A percentile compares a stretch with the other conserved stretches of the same genome.
Evolutionary conservation across 1,140 invertebrate species (phyloP).

Genomic region (silkworm (Bombyx mori)): DNA sequence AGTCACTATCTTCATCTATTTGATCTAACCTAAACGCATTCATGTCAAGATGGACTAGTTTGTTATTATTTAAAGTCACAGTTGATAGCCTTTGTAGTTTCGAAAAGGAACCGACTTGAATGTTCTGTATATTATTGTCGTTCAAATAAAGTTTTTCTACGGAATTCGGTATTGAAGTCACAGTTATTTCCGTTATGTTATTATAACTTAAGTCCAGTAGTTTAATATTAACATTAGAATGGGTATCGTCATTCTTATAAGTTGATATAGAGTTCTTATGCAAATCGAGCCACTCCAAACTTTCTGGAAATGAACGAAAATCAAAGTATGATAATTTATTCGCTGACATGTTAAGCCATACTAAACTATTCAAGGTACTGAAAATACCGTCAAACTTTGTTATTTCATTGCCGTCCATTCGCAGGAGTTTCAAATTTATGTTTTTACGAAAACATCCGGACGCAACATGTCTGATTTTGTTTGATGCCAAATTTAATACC

Average conservation of each 20-base stretch:
- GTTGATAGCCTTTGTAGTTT: conserved; percentile 78
- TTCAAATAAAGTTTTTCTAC: conserved; percentile 83
- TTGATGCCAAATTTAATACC: conserved; percentile 79
- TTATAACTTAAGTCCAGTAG: conserved; percentile 84
- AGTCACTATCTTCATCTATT: conserved; percentile 75
- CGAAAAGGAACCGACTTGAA: conserved; percentile 81
- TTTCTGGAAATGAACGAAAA: conserved; percentile 77
- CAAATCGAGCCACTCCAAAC: conserved; percentile 80
- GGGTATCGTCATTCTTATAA: conserved; percentile 52
- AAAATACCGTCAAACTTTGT: conserved; percentile 78
- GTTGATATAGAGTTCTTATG: conserved; percentile 76
- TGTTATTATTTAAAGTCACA: conserved; percentile 84
- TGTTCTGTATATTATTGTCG: conserved; percentile 80
- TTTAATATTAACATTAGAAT: conserved; percentile 74
- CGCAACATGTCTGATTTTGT: conserved; percentile 77
- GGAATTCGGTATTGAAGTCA: conserved; percentile 79
- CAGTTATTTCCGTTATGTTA: conserved; percentile 77
- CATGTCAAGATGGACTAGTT: conserved; percentile 80
- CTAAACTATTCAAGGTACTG: conserved; percentile 74
- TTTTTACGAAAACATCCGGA: conserved; percentile 77
- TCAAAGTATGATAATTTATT: conserved; percentile 79
- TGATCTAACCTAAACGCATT: conserved; percentile 78
- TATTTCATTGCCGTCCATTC: conserved; percentile 79
- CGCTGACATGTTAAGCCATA: conserved; percentile 81
- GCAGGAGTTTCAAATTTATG: conserved; percentile 75